Conservation (phyloP, 2,113 vertebrate genomes). For the Chroicocephalus ridibundus region DNA sequence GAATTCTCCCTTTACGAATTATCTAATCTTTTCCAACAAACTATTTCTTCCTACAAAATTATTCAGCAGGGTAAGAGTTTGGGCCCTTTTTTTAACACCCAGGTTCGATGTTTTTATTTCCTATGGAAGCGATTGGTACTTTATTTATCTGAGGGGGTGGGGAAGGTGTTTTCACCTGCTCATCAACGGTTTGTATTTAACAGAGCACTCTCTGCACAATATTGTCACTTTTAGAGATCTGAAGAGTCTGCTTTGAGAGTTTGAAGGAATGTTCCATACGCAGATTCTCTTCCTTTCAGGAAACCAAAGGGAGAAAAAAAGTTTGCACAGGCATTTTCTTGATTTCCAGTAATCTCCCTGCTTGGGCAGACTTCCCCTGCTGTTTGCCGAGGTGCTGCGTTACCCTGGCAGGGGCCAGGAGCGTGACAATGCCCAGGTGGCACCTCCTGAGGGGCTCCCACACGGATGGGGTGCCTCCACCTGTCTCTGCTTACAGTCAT, state of each 20-base stretch:
- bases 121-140: background rate
- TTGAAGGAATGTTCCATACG: background rate
- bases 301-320: background rate
- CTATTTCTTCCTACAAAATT: background rate
- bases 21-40: background rate
- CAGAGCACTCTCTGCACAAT: background rate
- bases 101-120: background rate
- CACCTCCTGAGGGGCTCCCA: background rate
- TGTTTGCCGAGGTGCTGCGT: background rate
- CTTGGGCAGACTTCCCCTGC: background rate
- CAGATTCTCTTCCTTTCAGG: background rate
- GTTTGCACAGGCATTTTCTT: background rate
- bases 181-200: background rate
- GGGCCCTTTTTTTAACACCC: background rate
- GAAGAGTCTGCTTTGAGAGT: background rate
- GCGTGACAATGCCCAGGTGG: rapidly evolving
- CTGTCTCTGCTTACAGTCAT: background rate
- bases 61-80: background rate
- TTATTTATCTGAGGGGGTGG: background rate
- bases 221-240: background rate
- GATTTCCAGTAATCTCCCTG: background rate
- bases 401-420: too few species aligned
- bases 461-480: rapidly evolving
- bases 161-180: background rate
- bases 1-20: background rate